These are phyloP conservation scores for Bostrychus sinensis DNA, from an alignment of 2,113 vertebrate species.

Conservation along the genomic window DNA sequence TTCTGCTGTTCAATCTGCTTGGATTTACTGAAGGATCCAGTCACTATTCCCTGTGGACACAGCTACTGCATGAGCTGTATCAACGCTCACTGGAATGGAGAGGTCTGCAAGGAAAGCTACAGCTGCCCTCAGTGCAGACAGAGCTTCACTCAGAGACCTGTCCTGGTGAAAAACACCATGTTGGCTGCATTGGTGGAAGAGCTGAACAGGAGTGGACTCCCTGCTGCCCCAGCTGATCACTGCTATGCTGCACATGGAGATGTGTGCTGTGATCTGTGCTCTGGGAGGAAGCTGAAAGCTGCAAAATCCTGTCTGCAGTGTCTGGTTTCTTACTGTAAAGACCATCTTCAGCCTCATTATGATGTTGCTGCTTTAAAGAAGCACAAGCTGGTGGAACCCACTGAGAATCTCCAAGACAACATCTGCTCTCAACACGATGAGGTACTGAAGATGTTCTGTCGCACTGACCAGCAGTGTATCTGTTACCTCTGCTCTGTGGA, in stretches of 20 bases:
- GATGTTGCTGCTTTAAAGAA: not conserved
- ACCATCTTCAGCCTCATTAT: constrained; percentile 4
- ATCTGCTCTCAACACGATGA: constrained; percentile 3
- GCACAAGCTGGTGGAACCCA: not conserved
- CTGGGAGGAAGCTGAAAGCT: not conserved
- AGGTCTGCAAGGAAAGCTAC: not conserved
- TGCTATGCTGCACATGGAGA: constrained; percentile 1
- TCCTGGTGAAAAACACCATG: constrained; percentile 3
- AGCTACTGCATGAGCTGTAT: not conserved
- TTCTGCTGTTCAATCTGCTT: not conserved
- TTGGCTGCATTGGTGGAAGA: not conserved
- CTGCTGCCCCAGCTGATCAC: not conserved
- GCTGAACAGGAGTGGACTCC: not conserved
- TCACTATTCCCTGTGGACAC: constrained; percentile 7
- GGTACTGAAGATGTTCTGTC: constrained; percentile 3
- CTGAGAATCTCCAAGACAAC: constrained; percentile 1
- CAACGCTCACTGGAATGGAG: constrained; percentile 1
- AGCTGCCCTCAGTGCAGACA: constrained; percentile 11
- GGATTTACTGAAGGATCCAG: constrained; percentile 1
- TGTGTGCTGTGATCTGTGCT: not conserved
- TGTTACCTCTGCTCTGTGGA: constrained; percentile 11
- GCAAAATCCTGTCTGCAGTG: constrained; percentile 3
- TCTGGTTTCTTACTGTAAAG: constrained; percentile 7
- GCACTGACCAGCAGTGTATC: constrained; percentile 11
- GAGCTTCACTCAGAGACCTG: not conserved